Percentiles rank a stretch among this genome's conserved stretches.
Evolutionary conservation across 2,888 invertebrate species (phyloP).

Genomic region (Noctua janthe): DNA sequence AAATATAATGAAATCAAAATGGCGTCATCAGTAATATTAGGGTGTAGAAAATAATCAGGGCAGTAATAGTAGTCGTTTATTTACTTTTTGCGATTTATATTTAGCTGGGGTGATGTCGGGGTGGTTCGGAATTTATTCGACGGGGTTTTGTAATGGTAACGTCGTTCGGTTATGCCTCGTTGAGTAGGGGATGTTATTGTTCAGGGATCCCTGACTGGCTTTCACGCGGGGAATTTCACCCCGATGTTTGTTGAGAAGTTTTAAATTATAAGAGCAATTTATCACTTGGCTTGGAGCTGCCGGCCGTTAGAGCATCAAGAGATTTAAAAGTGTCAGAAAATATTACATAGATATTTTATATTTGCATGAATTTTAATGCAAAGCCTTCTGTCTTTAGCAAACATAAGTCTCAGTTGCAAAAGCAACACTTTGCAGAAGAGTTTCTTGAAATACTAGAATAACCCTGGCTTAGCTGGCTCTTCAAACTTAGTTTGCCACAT

Average conservation of each 20-base stretch:
- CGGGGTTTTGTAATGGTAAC: conserved; percentile 83
- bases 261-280: conserved; percentile 68
- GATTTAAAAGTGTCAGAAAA: conserved; percentile 35
- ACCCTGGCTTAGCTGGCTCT: conserved; percentile 11
- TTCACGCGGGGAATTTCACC: conserved; percentile 68
- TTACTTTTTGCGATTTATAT: conserved; percentile 89
- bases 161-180: conserved; percentile 87
- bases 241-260: conserved; percentile 68
- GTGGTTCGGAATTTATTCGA: conserved; percentile 79
- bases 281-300: conserved; percentile 55
- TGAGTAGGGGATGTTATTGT: conserved; percentile 79
- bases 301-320: conserved; percentile 45
- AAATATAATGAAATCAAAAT: conserved; percentile 81
- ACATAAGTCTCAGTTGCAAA: not conserved
- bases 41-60: conserved; percentile 87
- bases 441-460: conserved; percentile 24
- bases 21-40: conserved; percentile 80
- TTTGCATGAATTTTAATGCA: not conserved
- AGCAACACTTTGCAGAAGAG: conserved; percentile 3
- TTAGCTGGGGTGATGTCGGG: conserved; percentile 74
- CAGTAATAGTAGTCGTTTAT: conserved; percentile 88
- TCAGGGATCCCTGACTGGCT: conserved; percentile 70
- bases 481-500: conserved; percentile 15
- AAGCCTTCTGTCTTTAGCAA: not conserved
- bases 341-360: conserved; percentile 20